Conservation (phyloP, 1,140 invertebrate species). For the Solen grandis region DNA sequence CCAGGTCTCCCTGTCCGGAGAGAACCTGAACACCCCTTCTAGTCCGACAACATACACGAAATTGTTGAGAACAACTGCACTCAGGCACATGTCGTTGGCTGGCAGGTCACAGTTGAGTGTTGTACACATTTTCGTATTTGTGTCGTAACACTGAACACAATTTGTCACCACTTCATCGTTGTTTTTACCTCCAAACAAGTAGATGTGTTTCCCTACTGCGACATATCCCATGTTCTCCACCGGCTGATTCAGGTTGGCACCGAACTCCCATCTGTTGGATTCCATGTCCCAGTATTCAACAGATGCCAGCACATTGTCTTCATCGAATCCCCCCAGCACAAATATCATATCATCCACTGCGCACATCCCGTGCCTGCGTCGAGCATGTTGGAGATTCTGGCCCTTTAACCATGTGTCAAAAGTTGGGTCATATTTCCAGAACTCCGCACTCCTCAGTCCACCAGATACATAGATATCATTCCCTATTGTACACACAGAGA, state of each 20-base stretch:
- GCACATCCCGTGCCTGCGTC: conserved; percentile 76
- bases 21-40: conserved; percentile 75
- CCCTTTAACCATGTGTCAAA: conserved; percentile 76
- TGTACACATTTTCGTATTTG: conserved; percentile 63
- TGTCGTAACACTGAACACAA: conserved; percentile 76
- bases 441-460: conserved; percentile 74
- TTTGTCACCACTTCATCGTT: conserved; percentile 76
- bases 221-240: conserved; percentile 79
- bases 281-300: conserved; percentile 75
- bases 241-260: conserved; percentile 66
- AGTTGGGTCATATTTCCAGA: conserved; percentile 77
- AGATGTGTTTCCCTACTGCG: conserved; percentile 72
- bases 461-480: conserved; percentile 77
- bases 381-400: conserved; percentile 71
- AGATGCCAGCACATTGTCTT: conserved; percentile 72
- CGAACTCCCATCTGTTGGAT: conserved; percentile 70
- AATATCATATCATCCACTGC: conserved; percentile 74
- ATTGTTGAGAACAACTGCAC: conserved; percentile 71
- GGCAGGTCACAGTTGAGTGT: conserved; percentile 68
- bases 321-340: conserved; percentile 77
- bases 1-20: conserved; percentile 69
- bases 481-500: conserved; percentile 73
- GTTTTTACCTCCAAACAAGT: conserved; percentile 77
- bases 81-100: conserved; percentile 77
- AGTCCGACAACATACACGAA: conserved; percentile 76